Evolutionary conservation across 2,113 vertebrate genomes (phyloP), one percentile per base, ranked within the genome.

Genomic region (Eretmochelys imbricata): DNA sequence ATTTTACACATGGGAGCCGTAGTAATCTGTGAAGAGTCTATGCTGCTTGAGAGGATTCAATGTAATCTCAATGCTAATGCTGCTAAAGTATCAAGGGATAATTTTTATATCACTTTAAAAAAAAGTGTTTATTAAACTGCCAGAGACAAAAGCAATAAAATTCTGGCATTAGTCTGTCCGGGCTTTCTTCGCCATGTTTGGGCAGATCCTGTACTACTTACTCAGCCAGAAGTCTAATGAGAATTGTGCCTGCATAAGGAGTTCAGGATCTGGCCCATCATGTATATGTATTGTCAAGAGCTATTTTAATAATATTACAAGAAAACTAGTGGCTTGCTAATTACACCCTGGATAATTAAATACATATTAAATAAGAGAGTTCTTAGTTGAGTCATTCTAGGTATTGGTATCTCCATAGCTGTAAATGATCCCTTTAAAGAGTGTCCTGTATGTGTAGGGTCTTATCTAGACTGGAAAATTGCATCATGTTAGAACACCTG

Each of bases 21-120:
- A 93, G 29, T 85, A 93, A 90, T 17, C 95, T 94, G 80, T 75
- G 51, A 75, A 86, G 80, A 92, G 72, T 88, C 87, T 84, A 57
- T 0, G 0, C 78, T 96, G 79, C 75, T 80, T 89, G 46, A 91
- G 50, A 79, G 75, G 22, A 79, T 42, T 8, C 88, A 89, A 54
- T 81, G 79, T 75, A 82, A 29, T 59, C 10, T 22, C 80, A 88
- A 25, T 82, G 78, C 20, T 27, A 53, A 88, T 42, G 55, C 80
- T 94, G 82, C 35, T 72, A 19, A 87, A 91, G 88, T 42, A 27
- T 3, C 29, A 31, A 9, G 19, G 24, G 22, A 42, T 35, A 35
- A 49, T 57, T 96, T 91, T 88, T 65, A 42, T n/a, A 62, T 46
- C 20, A 38, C 72, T 75, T 65, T 65, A 24, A 24, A 75, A 90